Evolutionary conservation across 2,888 invertebrate genomes (phyloP), one percentile per base, ranked within the genome.

Genomic region (Cantharis flavilabris): DNA sequence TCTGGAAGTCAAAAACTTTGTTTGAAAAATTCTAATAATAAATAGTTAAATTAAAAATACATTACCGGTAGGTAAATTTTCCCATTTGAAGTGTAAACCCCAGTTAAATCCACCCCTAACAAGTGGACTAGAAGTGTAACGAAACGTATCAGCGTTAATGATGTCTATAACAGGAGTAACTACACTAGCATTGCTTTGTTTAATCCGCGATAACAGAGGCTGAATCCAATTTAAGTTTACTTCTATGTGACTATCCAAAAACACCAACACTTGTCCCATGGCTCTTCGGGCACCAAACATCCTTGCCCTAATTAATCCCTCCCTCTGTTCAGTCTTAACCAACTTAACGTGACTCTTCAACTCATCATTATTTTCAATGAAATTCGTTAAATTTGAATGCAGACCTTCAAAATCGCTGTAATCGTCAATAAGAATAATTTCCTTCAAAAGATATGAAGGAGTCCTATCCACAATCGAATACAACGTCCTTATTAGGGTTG

Each of bases 91-190:
- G 88, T 98, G 97, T 71, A 99, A 89, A 0, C 97, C 98, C 98
- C 98, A 98, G 88, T 98, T 98, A 86, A 99, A 98, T 0, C 98
- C 98, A 3, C 99, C 99, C 69, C 96, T 91, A 0, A 99, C 98
- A 64, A 99, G 89, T 0, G 98, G 98, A 83, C 98, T 98, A 0
- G 95, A 87, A 0, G 94, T 92, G 85, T 99, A 99, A 81, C 94
- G 93, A 87, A 99, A 97, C 0, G 98, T 98, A 85, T 98, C 98
- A 0, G 97, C 93, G 87, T 97, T 97, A 81, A 99, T 98, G 63
- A 98, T 96, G 88, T 99, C 99, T 79, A 99, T 99, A 30, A 98
- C 93, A 0, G 99, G 99, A 80, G 95, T 95, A 0, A 93, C 93
- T 14, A 95, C 92, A 62, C 91, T 93, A 0, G 92, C 93, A 3